Base-by-base conservation (phyloP, 2,113 vertebrate species). In the Nycticorax nycticorax region DNA sequence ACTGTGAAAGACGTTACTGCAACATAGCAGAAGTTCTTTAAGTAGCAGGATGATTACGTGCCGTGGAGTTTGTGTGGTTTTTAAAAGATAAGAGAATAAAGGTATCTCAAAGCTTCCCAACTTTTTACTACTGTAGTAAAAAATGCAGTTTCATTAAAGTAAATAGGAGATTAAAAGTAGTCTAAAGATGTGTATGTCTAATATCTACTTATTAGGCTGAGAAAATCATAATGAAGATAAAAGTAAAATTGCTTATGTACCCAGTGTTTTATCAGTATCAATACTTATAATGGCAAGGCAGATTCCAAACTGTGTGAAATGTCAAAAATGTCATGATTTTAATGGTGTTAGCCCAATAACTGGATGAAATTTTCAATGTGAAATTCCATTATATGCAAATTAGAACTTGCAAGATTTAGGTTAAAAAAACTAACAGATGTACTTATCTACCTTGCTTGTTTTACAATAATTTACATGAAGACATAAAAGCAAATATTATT, bases 1-100 rank as follows among this genome's bases (percentile, higher is more conserved):
- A 84, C 68, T 96, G 59, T 92, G 95, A 96, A 79, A 94, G n/a
- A 74, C 5, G 11, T 82, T 63, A 73, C 37, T 80, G 69, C 15
- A 89, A 80, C 35, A 23, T 56, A 72, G 75, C 47, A 81, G 37
- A 23, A 47, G 20, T 56, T 94, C 21, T 74, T 91, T 79, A 93
- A 71, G 48, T 23, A 53, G 43, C 33, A 76, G 64, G 23, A 93
- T 76, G 32, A 78, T 19, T 89, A 56, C 4, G 28, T 79, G 39
- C 7, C 19, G 9, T 77, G 28, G 32, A 85, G 52, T 90, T 75
- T 35, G 8, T 18, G 37, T 81, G 48, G 16, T 82, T 94, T 81
- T 50, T 50, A 6, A 37, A 82, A 85, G 43, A 67, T 48, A 75
- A 73, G 45, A 41, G 45, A 78, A 78, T 41, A 12, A 89, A 84